These are phyloP conservation scores for Asteroscopus sphinx DNA, from an alignment of 2,888 invertebrate species.

Conservation along the genomic window DNA sequence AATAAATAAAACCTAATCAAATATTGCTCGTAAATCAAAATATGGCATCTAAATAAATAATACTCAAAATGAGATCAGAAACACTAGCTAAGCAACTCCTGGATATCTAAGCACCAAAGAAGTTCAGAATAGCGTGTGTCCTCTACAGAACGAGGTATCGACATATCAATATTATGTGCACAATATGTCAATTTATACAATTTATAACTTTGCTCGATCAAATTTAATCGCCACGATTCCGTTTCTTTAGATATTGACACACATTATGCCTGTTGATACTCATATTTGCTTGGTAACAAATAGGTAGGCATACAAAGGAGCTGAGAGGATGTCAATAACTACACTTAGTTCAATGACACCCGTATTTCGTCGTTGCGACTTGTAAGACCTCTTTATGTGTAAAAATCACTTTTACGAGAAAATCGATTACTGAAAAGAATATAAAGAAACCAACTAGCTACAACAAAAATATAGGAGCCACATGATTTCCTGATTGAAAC, in stretches of 20 bases:
- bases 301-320: conserved; percentile 5
- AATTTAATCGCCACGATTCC: conserved; percentile 26
- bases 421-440: too few relatives aligned
- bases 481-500: too few relatives aligned
- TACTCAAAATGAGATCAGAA: conserved; percentile 89
- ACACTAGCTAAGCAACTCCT: conserved; percentile 79
- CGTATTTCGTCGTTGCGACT: too few relatives aligned
- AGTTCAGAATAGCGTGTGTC: conserved; percentile 61
- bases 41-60: conserved; percentile 90
- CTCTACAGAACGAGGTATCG: conserved; percentile 35
- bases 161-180: conserved; percentile 29
- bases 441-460: too few relatives aligned
- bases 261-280: neutral
- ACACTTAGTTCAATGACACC: conserved; percentile 4
- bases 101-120: conserved; percentile 78
- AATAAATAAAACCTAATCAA: conserved; percentile 79
- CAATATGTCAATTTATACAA: conserved; percentile 31
- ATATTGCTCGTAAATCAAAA: conserved; percentile 81
- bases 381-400: too few relatives aligned
- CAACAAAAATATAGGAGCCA: too few relatives aligned
- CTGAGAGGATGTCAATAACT: neutral
- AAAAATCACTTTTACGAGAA: too few relatives aligned
- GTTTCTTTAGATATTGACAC: conserved; percentile 4
- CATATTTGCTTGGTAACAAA: neutral
- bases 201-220: conserved; percentile 37